Conservation (phyloP, 2,888 invertebrate genomes). For the Heliconius hortense region DNA sequence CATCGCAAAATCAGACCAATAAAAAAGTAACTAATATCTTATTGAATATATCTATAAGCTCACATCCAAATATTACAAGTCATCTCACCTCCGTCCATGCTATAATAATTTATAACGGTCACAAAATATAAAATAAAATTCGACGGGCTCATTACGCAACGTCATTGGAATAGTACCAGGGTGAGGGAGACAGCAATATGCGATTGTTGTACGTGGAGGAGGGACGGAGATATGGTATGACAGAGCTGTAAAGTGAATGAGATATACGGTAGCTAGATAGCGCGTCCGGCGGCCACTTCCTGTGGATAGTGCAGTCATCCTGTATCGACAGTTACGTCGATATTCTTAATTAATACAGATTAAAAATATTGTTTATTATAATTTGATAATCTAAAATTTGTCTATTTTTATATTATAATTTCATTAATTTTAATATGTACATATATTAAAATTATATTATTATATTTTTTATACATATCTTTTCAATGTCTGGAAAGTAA, state of each 20-base stretch:
- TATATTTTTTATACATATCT: background rate
- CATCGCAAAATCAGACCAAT: too few relatives aligned
- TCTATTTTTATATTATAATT: background rate
- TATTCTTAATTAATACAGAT: slow-evolving; percentile 34
- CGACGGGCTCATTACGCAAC: slow-evolving; percentile 74
- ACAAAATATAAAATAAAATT: slow-evolving; percentile 70
- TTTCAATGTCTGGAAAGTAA: background rate
- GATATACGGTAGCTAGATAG: slow-evolving; percentile 78
- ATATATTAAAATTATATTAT: background rate
- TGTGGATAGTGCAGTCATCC: slow-evolving; percentile 52
- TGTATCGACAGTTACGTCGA: slow-evolving; percentile 47
- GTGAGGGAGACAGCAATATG: slow-evolving; percentile 57
- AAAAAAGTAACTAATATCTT: background rate
- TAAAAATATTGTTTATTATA: slow-evolving; percentile 20
- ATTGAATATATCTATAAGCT: background rate
- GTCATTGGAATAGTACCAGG: slow-evolving; percentile 58
- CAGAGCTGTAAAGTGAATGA: slow-evolving; percentile 66
- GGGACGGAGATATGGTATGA: slow-evolving; percentile 61
- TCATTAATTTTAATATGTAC: background rate
- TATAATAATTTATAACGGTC: slow-evolving; percentile 62
- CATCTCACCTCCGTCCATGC: slow-evolving; percentile 31
- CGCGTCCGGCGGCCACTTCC: slow-evolving; percentile 75
- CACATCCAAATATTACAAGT: slow-evolving; percentile 27
- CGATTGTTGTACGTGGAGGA: slow-evolving; percentile 48
- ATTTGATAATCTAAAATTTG: background rate